Evolutionary conservation across 2,797 vertebrate genomes (phyloP).

Genomic region (Coranthus polyacanthus): DNA sequence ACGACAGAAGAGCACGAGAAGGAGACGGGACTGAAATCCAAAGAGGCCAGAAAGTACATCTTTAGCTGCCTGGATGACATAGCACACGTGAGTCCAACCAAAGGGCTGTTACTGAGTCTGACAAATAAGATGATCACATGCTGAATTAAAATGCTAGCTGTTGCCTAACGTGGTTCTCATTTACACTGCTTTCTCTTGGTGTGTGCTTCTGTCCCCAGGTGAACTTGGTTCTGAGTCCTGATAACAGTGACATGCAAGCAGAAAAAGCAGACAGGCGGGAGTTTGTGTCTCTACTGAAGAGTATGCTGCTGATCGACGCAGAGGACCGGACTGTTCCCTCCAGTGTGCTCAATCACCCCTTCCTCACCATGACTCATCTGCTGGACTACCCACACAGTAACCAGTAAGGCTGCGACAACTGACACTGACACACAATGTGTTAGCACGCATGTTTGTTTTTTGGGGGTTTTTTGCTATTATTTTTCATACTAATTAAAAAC

Average conservation of each 20-base stretch:
- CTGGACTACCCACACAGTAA: conserved; percentile 96
- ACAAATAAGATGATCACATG: background rate
- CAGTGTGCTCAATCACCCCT: conserved; percentile 93
- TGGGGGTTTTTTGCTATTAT: background rate
- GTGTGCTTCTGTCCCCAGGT: conserved; percentile 81
- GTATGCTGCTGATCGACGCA: conserved; percentile 96
- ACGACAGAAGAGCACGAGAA: conserved; percentile 96
- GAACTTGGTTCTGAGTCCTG: conserved; percentile 95
- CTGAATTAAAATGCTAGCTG: background rate
- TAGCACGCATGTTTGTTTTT: conserved; percentile 5
- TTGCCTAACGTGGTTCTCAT: background rate
- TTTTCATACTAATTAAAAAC: background rate
- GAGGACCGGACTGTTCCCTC: conserved; percentile 92
- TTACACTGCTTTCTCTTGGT: background rate
- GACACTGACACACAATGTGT: background rate
- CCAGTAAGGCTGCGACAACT: conserved; percentile 86
- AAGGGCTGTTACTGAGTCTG: background rate
- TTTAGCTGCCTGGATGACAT: conserved; percentile 98
- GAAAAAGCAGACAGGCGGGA: conserved; percentile 96
- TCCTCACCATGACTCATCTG: conserved; percentile 98
- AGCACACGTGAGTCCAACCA: conserved; percentile 90
- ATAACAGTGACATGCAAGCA: conserved; percentile 93
- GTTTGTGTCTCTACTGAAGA: conserved; percentile 96
- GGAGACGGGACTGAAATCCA: conserved; percentile 98
- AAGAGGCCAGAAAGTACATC: conserved; percentile 99